Evolutionary conservation across 2,888 invertebrate species (phyloP).

Genomic region (Scotopteryx bipunctaria): DNA sequence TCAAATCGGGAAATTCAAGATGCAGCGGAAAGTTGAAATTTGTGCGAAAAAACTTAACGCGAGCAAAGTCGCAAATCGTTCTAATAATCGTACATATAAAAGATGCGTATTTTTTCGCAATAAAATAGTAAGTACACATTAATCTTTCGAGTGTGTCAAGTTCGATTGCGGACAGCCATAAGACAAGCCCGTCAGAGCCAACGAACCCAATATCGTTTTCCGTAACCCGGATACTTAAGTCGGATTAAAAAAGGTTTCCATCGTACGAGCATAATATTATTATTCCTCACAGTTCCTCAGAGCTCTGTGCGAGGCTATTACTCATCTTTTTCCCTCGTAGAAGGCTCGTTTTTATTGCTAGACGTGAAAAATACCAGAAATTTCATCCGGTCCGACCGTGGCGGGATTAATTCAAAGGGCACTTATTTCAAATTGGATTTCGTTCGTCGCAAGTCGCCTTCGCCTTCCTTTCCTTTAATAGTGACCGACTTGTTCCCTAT

Average conservation of each 20-base stretch:
- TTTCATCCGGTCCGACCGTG: slow-evolving; percentile 78
- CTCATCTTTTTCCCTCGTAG: slow-evolving; percentile 76
- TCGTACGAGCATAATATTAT: slow-evolving; percentile 74
- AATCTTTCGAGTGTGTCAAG: slow-evolving; percentile 13
- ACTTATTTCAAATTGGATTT: slow-evolving; percentile 83
- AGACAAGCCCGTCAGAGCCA: slow-evolving; percentile 34
- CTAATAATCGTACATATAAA: no score
- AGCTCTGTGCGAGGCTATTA: slow-evolving; percentile 72
- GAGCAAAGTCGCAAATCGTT: no score
- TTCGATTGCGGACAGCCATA: slow-evolving; percentile 31
- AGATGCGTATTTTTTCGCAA: no score
- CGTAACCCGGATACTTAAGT: slow-evolving; percentile 51
- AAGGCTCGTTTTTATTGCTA: slow-evolving; percentile 79
- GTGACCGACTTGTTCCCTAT: slow-evolving; percentile 63
- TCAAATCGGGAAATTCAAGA: no score
- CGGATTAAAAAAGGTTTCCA: slow-evolving; percentile 71
- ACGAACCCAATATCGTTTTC: slow-evolving; percentile 42
- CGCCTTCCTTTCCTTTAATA: slow-evolving; percentile 72
- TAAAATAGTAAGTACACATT: no score
- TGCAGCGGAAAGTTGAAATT: no score
- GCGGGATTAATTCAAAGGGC: slow-evolving; percentile 82
- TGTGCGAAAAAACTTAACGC: no score
- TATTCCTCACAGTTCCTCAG: slow-evolving; percentile 75
- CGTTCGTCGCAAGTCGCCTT: slow-evolving; percentile 62
- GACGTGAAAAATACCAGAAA: slow-evolving; percentile 83